phyloP scores from a whole-genome alignment of 2,888 invertebrate genomes.

The Athetis lepigone region DNA sequence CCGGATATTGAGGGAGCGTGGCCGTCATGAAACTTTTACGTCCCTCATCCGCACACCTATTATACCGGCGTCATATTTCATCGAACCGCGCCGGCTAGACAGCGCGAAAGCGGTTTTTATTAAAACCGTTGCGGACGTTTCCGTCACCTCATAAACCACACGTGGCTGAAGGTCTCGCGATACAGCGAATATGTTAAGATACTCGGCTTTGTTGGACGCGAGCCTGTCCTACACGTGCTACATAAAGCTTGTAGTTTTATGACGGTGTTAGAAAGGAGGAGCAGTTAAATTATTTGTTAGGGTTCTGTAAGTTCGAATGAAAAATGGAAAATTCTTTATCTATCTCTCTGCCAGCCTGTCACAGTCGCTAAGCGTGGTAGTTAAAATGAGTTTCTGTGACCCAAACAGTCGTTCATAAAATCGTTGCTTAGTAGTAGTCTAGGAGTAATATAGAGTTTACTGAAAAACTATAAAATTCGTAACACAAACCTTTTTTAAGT shows the following conservation, averaged over 20 bases:
- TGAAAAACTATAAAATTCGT: no score
- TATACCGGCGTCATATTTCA: constrained; percentile 71
- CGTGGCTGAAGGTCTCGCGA: constrained; percentile 54
- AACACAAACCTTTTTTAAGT: no score
- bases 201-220: constrained; percentile 22
- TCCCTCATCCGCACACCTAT: constrained; percentile 71
- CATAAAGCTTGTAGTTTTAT: constrained; percentile 49
- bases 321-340: no score
- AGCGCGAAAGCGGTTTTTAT: constrained; percentile 66
- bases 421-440: no score
- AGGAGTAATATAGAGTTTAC: no score
- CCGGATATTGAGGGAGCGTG: constrained; percentile 70
- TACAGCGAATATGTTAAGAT: constrained; percentile 48
- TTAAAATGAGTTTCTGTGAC: no score
- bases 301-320: no score
- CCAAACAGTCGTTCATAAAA: no score
- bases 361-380: no score
- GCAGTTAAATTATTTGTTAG: no score
- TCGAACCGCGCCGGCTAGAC: constrained; percentile 60
- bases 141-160: constrained; percentile 70
- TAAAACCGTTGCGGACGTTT: constrained; percentile 66
- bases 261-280: constrained; percentile 8
- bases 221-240: constrained; percentile 9
- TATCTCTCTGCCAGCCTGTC: no score
- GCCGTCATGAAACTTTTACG: constrained; percentile 77